Conservation (phyloP, 2,797 vertebrate species). For the Acipenser oxyrinchus region DNA sequence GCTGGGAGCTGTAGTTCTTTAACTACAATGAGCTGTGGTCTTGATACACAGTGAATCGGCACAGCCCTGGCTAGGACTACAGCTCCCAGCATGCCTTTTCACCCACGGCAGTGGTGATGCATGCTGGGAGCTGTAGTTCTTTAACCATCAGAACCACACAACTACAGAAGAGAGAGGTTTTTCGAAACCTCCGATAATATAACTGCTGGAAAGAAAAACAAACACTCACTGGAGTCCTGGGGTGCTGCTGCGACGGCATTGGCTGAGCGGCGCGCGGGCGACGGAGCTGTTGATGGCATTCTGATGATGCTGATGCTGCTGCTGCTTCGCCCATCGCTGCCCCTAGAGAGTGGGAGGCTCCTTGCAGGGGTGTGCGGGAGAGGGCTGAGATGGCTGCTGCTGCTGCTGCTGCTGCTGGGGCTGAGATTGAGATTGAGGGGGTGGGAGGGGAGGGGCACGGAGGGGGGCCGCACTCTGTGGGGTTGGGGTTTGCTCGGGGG, state of each 20-base stretch:
- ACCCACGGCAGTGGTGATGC: too few relatives aligned
- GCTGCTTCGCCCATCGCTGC: neutral
- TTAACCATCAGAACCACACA: too few relatives aligned
- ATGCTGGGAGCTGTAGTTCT: too few relatives aligned
- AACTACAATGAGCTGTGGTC: too few relatives aligned
- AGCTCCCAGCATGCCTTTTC: too few relatives aligned
- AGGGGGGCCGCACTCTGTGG: constrained; percentile 55
- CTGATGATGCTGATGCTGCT: neutral
- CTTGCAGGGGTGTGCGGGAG: neutral
- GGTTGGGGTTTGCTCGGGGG: constrained; percentile 79
- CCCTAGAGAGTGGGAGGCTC: neutral
- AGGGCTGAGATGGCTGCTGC: too few relatives aligned
- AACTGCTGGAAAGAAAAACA: too few relatives aligned
- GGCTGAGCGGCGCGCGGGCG: constrained; percentile 1
- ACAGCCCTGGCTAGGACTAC: too few relatives aligned
- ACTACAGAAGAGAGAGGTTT: too few relatives aligned
- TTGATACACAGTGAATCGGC: too few relatives aligned
- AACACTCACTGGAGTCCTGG: constrained; percentile 78
- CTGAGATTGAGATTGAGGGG: constrained; percentile 34
- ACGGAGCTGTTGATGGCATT: constrained; percentile 1
- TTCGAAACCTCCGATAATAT: too few relatives aligned
- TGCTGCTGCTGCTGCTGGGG: constrained; percentile 26
- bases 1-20: too few relatives aligned
- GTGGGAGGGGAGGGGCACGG: constrained; percentile 67
- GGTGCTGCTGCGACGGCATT: constrained; percentile 45